Evolutionary conservation across 2,797 vertebrate genomes (phyloP).

Genomic region (Sebastes ruberrimus): DNA sequence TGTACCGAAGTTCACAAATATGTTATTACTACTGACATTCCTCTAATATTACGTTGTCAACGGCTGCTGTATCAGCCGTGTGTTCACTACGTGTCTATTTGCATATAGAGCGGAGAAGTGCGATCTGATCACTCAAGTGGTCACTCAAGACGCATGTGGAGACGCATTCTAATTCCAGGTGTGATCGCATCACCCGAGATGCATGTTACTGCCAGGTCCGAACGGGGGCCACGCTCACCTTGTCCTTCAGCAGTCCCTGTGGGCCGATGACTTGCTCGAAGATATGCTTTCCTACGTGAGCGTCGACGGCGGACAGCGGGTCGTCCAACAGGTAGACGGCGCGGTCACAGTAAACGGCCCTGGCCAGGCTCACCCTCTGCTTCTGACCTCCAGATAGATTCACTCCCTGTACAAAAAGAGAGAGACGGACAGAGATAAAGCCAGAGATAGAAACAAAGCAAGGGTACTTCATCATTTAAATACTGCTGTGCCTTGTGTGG

Average conservation of each 20-base stretch:
- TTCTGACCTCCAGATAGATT: slow-evolving; percentile 98
- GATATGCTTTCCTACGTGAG: slow-evolving; percentile 97
- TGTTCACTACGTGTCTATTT: no score
- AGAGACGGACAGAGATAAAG: not conserved
- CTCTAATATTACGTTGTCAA: no score
- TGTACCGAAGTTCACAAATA: no score
- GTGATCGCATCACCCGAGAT: no score
- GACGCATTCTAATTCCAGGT: no score
- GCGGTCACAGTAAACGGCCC: slow-evolving; percentile 90
- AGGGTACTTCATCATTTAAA: no score
- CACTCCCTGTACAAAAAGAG: slow-evolving; percentile 84
- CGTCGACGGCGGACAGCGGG: slow-evolving; percentile 94
- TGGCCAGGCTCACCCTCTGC: slow-evolving; percentile 93
- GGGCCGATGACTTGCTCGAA: slow-evolving; percentile 95
- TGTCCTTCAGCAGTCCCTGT: slow-evolving; percentile 89
- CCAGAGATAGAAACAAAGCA: not conserved
- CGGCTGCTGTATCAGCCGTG: no score
- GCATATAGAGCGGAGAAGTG: no score
- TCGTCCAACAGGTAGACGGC: slow-evolving; percentile 92
- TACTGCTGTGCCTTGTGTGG: not conserved
- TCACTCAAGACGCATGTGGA: no score
- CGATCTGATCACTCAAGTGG: no score
- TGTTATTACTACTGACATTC: no score
- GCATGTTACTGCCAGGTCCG: no score
- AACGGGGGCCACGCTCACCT: slow-evolving; percentile 76